A percentile compares a stretch with the other conserved stretches of the same genome.
Evolutionary conservation across 2,113 vertebrate species (phyloP).

Genomic region (Aldabrachelys gigantea): DNA sequence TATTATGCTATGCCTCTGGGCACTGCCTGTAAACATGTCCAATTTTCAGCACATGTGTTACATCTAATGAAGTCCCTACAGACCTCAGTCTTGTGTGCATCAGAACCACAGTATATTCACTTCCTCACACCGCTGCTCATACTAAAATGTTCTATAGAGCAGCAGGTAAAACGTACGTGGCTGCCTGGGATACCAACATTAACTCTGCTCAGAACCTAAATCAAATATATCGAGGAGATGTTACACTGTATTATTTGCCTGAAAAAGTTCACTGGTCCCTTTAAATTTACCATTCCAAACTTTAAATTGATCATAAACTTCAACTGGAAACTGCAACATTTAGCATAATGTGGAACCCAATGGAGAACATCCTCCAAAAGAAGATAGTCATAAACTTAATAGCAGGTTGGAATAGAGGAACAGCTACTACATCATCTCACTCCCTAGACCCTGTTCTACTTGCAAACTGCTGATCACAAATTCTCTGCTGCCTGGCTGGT

Average conservation of each 20-base stretch:
- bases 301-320: not conserved
- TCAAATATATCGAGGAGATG: not conserved
- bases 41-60: not conserved
- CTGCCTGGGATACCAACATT: not conserved
- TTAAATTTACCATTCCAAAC: not conserved
- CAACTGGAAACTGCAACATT: not conserved
- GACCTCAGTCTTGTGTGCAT: not conserved
- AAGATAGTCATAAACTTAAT: not conserved
- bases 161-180: not conserved
- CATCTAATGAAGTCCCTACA: not conserved
- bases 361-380: not conserved
- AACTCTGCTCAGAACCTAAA: not conserved
- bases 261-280: not conserved
- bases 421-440: not conserved
- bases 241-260: not conserved
- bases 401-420: not conserved
- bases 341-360: not conserved
- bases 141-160: not conserved
- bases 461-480: not conserved
- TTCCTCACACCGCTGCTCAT: not conserved
- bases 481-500: not conserved
- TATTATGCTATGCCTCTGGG: not conserved
- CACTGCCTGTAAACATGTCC: not conserved
- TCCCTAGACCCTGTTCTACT: not conserved
- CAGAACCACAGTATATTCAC: accelerated